Conservation (phyloP, 1,140 invertebrate genomes). For the Nomia melanderi region DNA sequence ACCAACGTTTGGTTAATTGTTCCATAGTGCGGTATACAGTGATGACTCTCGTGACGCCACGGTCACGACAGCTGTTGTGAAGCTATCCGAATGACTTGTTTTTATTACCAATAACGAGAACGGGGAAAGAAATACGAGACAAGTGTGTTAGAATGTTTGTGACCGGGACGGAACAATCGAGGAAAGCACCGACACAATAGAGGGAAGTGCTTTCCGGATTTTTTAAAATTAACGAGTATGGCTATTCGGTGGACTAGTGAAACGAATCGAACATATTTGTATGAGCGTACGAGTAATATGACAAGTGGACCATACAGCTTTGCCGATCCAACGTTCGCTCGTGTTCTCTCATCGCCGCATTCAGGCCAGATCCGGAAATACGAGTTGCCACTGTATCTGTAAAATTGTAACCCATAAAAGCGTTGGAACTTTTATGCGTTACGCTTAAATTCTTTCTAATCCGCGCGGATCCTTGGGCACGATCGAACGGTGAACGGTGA, state of each 20-base stretch:
- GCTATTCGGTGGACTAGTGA: slow-evolving; percentile 35
- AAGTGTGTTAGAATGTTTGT: slow-evolving; percentile 48
- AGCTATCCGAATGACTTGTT: slow-evolving; percentile 47
- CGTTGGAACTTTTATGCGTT: neutral
- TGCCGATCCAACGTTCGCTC: slow-evolving; percentile 13
- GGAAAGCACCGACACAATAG: slow-evolving; percentile 18
- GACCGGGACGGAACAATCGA: slow-evolving; percentile 35
- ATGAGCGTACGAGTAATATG: slow-evolving; percentile 31
- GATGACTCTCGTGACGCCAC: slow-evolving; percentile 26
- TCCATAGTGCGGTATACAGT: slow-evolving; percentile 47
- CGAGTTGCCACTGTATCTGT: neutral
- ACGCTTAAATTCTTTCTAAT: neutral
- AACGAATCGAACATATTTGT: slow-evolving; percentile 33
- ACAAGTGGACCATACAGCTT: slow-evolving; percentile 29
- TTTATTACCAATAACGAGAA: slow-evolving; percentile 47
- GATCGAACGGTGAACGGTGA: slow-evolving; percentile 7
- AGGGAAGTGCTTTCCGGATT: slow-evolving; percentile 32
- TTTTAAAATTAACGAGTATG: slow-evolving; percentile 33
- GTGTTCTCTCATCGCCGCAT: neutral
- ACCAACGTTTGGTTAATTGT: slow-evolving; percentile 31
- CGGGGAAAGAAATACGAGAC: slow-evolving; percentile 17
- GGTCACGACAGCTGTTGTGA: slow-evolving; percentile 23
- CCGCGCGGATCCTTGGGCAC: neutral
- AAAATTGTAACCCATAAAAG: slow-evolving; percentile 13
- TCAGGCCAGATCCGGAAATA: neutral